phyloP scores from a whole-genome alignment of 2,888 invertebrate species.

The Philopedon plagiatum region DNA sequence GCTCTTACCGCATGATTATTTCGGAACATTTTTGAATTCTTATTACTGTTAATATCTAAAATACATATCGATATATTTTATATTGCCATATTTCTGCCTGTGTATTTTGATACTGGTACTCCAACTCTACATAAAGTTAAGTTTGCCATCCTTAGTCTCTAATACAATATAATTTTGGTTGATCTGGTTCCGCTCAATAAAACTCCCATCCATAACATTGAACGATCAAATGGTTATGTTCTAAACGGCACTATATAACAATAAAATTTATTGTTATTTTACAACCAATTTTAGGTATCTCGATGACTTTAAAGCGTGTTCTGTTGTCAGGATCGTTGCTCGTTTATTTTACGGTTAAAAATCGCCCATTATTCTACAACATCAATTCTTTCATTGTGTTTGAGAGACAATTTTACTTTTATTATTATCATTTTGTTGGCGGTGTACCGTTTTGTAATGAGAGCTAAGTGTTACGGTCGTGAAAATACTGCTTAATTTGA shows the following conservation, averaged over 20 bases:
- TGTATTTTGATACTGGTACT: too few species aligned
- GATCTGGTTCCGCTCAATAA: conserved; percentile 14
- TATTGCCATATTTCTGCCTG: neutral
- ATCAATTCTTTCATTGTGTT: conserved; percentile 13
- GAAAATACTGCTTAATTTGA: neutral
- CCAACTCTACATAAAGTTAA: too few species aligned
- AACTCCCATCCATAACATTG: conserved; percentile 6
- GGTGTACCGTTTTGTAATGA: neutral
- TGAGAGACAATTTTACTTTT: conserved; percentile 21
- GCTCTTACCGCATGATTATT: too few species aligned
- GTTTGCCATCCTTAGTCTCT: too few species aligned
- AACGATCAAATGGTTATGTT: conserved; percentile 27
- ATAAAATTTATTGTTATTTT: conserved; percentile 37
- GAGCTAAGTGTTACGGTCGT: neutral
- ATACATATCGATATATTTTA: too few species aligned
- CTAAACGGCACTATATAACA: conserved; percentile 29
- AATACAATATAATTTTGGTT: neutral
- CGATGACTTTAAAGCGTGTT: conserved; percentile 19
- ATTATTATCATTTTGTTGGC: conserved; percentile 7
- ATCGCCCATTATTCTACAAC: conserved; percentile 10
- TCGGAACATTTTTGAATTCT: too few species aligned
- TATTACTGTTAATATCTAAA: too few species aligned
- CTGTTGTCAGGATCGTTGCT: neutral
- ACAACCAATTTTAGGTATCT: conserved; percentile 22
- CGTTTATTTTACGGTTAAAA: conserved; percentile 13